phyloP scores from a whole-genome alignment of 2,113 vertebrate species.

The Oxyruncus cristatus region DNA sequence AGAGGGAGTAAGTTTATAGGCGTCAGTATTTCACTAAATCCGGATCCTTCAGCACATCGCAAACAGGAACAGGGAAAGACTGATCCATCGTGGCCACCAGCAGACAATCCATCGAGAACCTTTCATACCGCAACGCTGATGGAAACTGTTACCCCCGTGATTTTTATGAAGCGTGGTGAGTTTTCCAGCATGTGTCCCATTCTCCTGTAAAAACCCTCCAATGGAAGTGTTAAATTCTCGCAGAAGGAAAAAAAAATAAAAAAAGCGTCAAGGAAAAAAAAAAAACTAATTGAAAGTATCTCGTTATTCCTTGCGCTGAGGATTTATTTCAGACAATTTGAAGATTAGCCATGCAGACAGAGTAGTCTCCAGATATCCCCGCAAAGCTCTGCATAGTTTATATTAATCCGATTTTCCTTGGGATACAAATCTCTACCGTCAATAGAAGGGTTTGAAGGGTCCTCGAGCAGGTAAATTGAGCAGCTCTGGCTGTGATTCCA shows the following conservation, averaged over 20 bases:
- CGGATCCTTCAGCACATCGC: conserved; percentile 29
- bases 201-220: background rate
- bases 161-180: background rate
- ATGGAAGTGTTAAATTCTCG: conserved; percentile 22
- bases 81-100: conserved; percentile 50
- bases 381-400: conserved; percentile 44
- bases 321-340: conserved; percentile 57
- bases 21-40: conserved; percentile 38
- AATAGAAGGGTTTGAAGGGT: conserved; percentile 25
- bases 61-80: background rate
- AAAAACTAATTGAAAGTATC: conserved; percentile 27
- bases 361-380: conserved; percentile 37
- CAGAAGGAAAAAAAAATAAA: rapidly evolving
- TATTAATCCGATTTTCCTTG: conserved; percentile 61
- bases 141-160: conserved; percentile 31
- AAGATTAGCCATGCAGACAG: conserved; percentile 64
- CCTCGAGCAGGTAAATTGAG: conserved; percentile 48
- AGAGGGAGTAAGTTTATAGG: conserved; percentile 35
- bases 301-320: conserved; percentile 15
- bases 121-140: conserved; percentile 45
- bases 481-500: conserved; percentile 31
- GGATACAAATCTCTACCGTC: conserved; percentile 41
- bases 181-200: conserved; percentile 7
- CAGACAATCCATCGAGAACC: conserved; percentile 44
- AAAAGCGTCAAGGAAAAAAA: background rate